Percentiles rank a stretch among this genome's conserved stretches.
Evolutionary conservation across 2,797 vertebrate species (phyloP).

Genomic region (Ptychobarbus kaznakovi): DNA sequence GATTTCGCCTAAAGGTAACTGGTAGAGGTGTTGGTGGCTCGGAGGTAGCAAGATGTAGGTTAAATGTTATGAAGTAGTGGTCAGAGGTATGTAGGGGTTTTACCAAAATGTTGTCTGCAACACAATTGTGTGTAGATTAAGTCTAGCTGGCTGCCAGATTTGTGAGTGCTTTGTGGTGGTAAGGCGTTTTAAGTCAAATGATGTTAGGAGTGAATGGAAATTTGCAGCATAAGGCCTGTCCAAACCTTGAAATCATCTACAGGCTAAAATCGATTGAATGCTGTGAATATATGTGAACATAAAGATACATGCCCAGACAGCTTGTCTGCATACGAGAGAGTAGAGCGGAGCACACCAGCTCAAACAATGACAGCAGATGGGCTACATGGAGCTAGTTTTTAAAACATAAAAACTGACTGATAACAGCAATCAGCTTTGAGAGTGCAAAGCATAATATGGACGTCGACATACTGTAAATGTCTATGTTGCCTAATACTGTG

Average conservation of each 20-base stretch:
- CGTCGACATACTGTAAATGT: neutral
- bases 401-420: neutral
- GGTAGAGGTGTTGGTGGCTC: too few relatives aligned
- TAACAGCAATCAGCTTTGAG: slow-evolving; percentile 19
- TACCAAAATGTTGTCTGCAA: too few relatives aligned
- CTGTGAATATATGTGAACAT: slow-evolving; percentile 28
- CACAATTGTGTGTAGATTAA: too few relatives aligned
- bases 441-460: neutral
- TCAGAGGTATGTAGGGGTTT: too few relatives aligned
- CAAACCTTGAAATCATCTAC: neutral
- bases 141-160: too few relatives aligned
- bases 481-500: slow-evolving; percentile 5
- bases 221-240: too few relatives aligned
- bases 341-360: neutral
- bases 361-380: slow-evolving; percentile 11
- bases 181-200: too few relatives aligned
- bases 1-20: too few relatives aligned
- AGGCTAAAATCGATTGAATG: slow-evolving; percentile 17
- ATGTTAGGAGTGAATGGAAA: too few relatives aligned
- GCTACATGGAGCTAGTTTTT: neutral
- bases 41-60: too few relatives aligned
- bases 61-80: too few relatives aligned
- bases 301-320: neutral
- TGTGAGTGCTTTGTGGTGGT: too few relatives aligned
- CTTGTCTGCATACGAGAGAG: neutral